phyloP scores from a whole-genome alignment of 1,140 invertebrate genomes.

The Neelides sp. region DNA sequence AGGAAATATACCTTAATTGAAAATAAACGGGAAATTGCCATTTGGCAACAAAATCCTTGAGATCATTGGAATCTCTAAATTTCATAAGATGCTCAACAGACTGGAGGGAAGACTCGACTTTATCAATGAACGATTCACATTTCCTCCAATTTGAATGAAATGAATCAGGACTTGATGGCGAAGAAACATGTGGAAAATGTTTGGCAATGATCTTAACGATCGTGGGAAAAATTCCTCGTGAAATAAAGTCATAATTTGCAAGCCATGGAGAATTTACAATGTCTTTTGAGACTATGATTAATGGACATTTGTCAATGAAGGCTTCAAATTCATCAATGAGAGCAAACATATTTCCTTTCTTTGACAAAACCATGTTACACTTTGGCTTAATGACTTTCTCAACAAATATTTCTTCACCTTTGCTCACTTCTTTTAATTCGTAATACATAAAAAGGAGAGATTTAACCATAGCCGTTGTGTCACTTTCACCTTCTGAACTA shows the following conservation, averaged over 20 bases:
- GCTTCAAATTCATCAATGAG: slow-evolving; percentile 25
- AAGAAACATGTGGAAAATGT: slow-evolving; percentile 31
- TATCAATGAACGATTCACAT: slow-evolving; percentile 51
- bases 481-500: neutral
- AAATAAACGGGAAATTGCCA: slow-evolving; percentile 94
- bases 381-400: slow-evolving; percentile 20
- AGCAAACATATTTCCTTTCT: slow-evolving; percentile 25
- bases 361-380: slow-evolving; percentile 21
- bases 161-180: slow-evolving; percentile 25
- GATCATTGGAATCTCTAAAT: slow-evolving; percentile 19
- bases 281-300: slow-evolving; percentile 12
- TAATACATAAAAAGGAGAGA: slow-evolving; percentile 20
- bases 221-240: slow-evolving; percentile 19
- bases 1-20: slow-evolving; percentile 55
- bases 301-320: slow-evolving; percentile 13
- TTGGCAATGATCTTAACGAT: slow-evolving; percentile 19
- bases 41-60: slow-evolving; percentile 57
- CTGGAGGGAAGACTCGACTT: slow-evolving; percentile 55
- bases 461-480: slow-evolving; percentile 1
- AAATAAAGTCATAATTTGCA: slow-evolving; percentile 25
- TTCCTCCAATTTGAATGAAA: slow-evolving; percentile 28
- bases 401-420: slow-evolving; percentile 25
- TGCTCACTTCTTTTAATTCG: slow-evolving; percentile 15
- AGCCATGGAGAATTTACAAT: slow-evolving; percentile 22
- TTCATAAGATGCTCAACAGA: slow-evolving; percentile 20